Evolutionary conservation across 1,140 invertebrate species (phyloP).

Genomic region (Cotesia glomerata): DNA sequence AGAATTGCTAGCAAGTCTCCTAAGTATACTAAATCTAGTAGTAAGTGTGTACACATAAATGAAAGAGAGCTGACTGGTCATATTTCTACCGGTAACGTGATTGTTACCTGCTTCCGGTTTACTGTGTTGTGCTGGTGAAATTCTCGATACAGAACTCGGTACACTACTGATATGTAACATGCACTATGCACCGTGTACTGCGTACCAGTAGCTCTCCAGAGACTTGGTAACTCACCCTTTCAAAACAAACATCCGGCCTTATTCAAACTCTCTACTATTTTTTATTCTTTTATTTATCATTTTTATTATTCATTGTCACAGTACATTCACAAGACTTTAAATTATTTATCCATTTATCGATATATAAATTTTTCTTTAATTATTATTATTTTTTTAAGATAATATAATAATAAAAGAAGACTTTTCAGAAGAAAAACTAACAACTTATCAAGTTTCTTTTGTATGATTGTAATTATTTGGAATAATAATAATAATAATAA

Average conservation of each 20-base stretch:
- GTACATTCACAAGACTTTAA: too few relatives aligned
- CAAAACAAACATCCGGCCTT: not conserved
- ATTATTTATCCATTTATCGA: too few relatives aligned
- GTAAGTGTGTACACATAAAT: not conserved
- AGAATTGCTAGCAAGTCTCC: too few relatives aligned
- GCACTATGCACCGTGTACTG: too few relatives aligned
- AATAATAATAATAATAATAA: too few relatives aligned
- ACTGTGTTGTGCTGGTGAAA: not conserved
- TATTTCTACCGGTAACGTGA: slow-evolving; percentile 16
- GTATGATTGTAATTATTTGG: too few relatives aligned
- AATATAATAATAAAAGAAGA: too few relatives aligned
- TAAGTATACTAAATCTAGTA: not conserved
- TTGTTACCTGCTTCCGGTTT: not conserved
- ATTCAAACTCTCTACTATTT: not conserved
- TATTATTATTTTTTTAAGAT: too few relatives aligned
- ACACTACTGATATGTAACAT: too few relatives aligned
- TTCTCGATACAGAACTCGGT: slow-evolving; percentile 2
- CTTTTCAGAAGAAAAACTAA: too few relatives aligned
- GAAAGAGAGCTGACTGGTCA: not conserved
- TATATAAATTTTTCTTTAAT: too few relatives aligned
- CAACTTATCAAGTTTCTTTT: too few relatives aligned
- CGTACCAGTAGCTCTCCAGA: not conserved
- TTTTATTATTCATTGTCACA: not conserved
- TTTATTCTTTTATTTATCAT: not conserved
- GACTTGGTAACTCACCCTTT: not conserved